phyloP scores from a whole-genome alignment of 2,888 invertebrate species.

The Cancer borealis region DNA sequence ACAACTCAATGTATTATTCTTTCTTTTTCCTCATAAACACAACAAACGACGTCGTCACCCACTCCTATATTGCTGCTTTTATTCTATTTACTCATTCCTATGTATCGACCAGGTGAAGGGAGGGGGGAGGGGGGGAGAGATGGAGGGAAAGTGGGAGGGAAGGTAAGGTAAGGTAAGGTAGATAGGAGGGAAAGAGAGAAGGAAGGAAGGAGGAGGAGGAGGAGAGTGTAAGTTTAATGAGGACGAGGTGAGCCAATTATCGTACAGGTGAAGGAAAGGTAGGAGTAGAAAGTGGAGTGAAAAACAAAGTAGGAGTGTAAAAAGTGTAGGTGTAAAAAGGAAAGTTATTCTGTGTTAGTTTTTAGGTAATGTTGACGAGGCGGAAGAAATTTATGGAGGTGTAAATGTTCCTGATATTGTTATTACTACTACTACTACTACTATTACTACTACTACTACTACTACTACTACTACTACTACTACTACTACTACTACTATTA shows the following conservation, averaged over 20 bases:
- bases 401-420: background rate
- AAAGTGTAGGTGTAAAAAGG: background rate
- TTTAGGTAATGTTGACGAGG: background rate
- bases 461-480: background rate
- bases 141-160: background rate
- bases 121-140: background rate
- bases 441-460: constrained; percentile 6
- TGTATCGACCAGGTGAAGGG: background rate
- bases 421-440: background rate
- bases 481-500: background rate
- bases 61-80: background rate
- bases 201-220: background rate
- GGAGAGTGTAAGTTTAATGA: background rate
- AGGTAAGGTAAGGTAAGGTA: background rate
- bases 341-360: background rate
- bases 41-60: background rate
- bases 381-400: too few species aligned
- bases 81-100: constrained; percentile 33
- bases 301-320: background rate
- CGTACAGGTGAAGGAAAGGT: background rate
- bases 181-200: background rate
- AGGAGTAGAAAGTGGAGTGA: background rate
- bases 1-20: background rate
- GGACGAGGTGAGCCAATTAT: background rate
- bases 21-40: background rate